Evolutionary conservation across 2,888 invertebrate genomes (phyloP).

Genomic region (Apotomis turbidana): DNA sequence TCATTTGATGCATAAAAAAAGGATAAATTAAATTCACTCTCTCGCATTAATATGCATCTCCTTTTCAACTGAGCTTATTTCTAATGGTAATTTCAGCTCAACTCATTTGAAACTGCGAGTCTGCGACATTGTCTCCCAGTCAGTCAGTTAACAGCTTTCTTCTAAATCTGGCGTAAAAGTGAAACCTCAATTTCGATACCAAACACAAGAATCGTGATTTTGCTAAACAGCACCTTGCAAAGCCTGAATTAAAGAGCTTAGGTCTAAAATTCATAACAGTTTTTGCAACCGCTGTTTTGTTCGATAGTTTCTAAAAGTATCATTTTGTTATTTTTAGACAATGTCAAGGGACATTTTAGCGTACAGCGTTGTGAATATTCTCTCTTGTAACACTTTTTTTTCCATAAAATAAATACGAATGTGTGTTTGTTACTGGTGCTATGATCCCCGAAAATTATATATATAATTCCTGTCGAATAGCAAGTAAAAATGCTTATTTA

Average conservation of each 20-base stretch:
- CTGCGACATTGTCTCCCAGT: slow-evolving; percentile 22
- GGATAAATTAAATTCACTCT: too few species aligned
- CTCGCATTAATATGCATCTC: too few species aligned
- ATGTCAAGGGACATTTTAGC: neutral
- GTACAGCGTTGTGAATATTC: neutral
- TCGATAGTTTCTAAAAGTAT: neutral
- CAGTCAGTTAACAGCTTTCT: slow-evolving; percentile 32
- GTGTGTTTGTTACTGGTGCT: too few species aligned
- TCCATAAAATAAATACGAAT: too few species aligned
- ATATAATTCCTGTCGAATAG: too few species aligned
- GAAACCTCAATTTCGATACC: slow-evolving; percentile 26
- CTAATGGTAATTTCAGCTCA: too few species aligned
- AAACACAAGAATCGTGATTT: slow-evolving; percentile 32
- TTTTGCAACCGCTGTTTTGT: neutral
- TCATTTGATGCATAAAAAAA: too few species aligned
- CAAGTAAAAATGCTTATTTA: too few species aligned
- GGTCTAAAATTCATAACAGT: neutral
- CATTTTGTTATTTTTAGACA: neutral
- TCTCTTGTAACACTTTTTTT: too few species aligned
- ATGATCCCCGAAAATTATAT: too few species aligned
- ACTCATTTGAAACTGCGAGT: neutral
- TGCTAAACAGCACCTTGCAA: slow-evolving; percentile 4
- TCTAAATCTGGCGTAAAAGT: slow-evolving; percentile 22
- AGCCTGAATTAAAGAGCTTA: slow-evolving; percentile 8
- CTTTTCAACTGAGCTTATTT: too few species aligned